These are phyloP conservation scores for Philopedon plagiatum DNA, from an alignment of 2,888 invertebrate species.

Conservation along the genomic window DNA sequence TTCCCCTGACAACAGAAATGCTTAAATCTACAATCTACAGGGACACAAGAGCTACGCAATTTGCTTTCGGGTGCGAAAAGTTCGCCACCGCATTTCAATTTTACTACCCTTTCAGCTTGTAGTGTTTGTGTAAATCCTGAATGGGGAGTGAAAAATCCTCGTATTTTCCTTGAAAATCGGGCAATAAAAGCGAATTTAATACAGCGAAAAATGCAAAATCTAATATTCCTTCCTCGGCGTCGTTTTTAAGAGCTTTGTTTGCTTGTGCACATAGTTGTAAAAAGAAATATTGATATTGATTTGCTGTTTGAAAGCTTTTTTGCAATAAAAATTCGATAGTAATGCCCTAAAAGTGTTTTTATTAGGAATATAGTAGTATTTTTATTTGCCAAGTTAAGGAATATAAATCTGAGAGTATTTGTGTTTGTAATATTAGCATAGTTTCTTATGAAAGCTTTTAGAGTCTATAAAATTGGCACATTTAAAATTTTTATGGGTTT, in stretches of 20 bases:
- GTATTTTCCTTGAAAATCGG: slow-evolving; percentile 40
- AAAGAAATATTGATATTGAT: slow-evolving; percentile 46
- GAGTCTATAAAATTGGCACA: not conserved
- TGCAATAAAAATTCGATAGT: slow-evolving; percentile 31
- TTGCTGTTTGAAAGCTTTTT: slow-evolving; percentile 39
- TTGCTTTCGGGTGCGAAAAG: slow-evolving; percentile 17
- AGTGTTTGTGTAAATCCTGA: slow-evolving; percentile 47
- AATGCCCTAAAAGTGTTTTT: slow-evolving; percentile 28
- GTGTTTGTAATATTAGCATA: slow-evolving; percentile 1
- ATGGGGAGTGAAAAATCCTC: slow-evolving; percentile 36
- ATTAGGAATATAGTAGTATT: slow-evolving; percentile 17
- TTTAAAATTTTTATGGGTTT: not conserved
- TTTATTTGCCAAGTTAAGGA: slow-evolving; percentile 3
- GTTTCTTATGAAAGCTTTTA: not conserved
- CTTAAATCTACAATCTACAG: not conserved
- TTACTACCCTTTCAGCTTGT: slow-evolving; percentile 31
- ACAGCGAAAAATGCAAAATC: slow-evolving; percentile 50
- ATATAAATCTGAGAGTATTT: slow-evolving; percentile 16
- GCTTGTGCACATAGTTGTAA: slow-evolving; percentile 41
- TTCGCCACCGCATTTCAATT: slow-evolving; percentile 28
- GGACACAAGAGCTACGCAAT: slow-evolving; percentile 5
- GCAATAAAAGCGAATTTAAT: slow-evolving; percentile 49
- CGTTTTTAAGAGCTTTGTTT: slow-evolving; percentile 46
- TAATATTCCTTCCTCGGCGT: slow-evolving; percentile 42
- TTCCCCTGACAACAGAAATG: too few relatives aligned